A percentile compares a stretch with the other conserved stretches of the same genome.
Evolutionary conservation across 2,113 vertebrate species (phyloP).

Genomic region (rabbit (Oryctolagus cuniculus)): mOryCun1.1 NC_091433.1:161625001-161625500

Average conservation of each 20-base stretch:
- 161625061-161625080: neutral
- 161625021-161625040: neutral
- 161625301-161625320: neutral
- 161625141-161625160: neutral
- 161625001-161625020: neutral
- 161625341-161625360: neutral
- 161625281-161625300: neutral
- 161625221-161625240: neutral
- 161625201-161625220: neutral
- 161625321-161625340: neutral
- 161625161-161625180: neutral
- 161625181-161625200: neutral
- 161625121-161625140: neutral
- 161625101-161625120: neutral
- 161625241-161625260: neutral
- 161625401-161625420: too few relatives aligned
- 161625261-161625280: neutral
- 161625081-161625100: neutral
- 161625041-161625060: neutral
- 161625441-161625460: neutral
- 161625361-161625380: neutral
- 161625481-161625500: neutral
- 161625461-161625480: too few relatives aligned
- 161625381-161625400: neutral
- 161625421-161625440: neutral